Percentiles rank a stretch among this genome's conserved stretches.
phyloP scores from a whole-genome alignment of 2,797 vertebrate species.

The Bovichtus diacanthus region DNA sequence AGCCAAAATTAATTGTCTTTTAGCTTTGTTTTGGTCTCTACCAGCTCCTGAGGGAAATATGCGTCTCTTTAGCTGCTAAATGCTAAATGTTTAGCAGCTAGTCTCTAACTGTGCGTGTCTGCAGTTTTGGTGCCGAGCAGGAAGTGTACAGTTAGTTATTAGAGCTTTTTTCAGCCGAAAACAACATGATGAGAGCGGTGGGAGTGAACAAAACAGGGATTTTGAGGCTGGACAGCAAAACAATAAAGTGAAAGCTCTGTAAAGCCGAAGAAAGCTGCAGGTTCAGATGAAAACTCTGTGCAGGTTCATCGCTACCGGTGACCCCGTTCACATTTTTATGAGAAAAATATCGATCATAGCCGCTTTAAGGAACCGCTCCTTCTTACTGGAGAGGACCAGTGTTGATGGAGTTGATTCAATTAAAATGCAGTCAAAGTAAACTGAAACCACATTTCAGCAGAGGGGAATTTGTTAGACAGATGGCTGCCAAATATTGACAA shows the following conservation, averaged over 20 bases:
- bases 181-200: too few species aligned
- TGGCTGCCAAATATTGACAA: constrained; percentile 58
- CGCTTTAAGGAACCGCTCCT: neutral
- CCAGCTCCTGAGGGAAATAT: too few species aligned
- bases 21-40: too few species aligned
- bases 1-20: too few species aligned
- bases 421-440: constrained; percentile 1
- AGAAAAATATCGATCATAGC: neutral
- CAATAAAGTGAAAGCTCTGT: neutral
- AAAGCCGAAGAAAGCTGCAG: neutral
- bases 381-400: neutral
- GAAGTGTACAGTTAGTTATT: too few species aligned
- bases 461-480: constrained; percentile 43
- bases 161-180: too few species aligned
- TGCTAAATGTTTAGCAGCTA: too few species aligned
- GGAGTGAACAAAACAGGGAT: too few species aligned
- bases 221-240: neutral
- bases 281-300: neutral
- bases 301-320: neutral
- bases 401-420: neutral
- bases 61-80: too few species aligned
- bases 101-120: too few species aligned
- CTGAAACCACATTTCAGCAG: constrained; percentile 2
- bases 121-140: too few species aligned
- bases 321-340: neutral